These are phyloP conservation scores for Arenaria interpres DNA, from an alignment of 2,113 vertebrate species.

Conservation along the genomic window DNA sequence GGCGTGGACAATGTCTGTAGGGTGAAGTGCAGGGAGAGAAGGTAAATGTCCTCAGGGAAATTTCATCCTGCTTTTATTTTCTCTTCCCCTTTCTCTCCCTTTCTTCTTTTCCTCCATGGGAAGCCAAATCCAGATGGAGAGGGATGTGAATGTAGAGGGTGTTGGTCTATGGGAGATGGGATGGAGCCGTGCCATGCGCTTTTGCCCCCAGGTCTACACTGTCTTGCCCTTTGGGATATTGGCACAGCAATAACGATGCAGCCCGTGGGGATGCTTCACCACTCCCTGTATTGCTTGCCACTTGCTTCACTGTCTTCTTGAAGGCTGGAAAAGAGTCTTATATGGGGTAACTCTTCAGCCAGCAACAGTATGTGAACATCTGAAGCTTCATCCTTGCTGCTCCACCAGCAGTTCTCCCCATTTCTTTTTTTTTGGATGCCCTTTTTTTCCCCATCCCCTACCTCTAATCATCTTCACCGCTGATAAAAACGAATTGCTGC, in stretches of 20 bases:
- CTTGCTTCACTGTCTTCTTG: background rate
- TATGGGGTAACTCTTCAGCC: accelerated
- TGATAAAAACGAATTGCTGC: background rate
- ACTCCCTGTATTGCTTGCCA: background rate
- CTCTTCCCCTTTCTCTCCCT: background rate
- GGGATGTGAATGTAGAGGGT: background rate
- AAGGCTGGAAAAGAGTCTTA: background rate
- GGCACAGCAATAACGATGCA: background rate
- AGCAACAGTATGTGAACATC: background rate
- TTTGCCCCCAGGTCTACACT: background rate
- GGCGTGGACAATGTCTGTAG: accelerated
- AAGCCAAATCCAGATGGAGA: background rate
- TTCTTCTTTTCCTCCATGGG: background rate
- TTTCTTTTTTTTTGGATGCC: too few species aligned
- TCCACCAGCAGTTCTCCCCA: background rate
- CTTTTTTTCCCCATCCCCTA: background rate
- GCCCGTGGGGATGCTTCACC: background rate
- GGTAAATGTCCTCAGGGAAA: background rate
- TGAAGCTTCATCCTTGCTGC: background rate
- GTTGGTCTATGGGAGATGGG: background rate
- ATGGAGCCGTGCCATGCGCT: background rate
- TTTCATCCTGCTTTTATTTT: background rate
- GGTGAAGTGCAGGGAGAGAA: accelerated
- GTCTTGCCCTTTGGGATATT: background rate
- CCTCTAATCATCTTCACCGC: background rate